Evolutionary conservation across 2,888 invertebrate genomes (phyloP).

Genomic region (Cantharis lateralis): DNA sequence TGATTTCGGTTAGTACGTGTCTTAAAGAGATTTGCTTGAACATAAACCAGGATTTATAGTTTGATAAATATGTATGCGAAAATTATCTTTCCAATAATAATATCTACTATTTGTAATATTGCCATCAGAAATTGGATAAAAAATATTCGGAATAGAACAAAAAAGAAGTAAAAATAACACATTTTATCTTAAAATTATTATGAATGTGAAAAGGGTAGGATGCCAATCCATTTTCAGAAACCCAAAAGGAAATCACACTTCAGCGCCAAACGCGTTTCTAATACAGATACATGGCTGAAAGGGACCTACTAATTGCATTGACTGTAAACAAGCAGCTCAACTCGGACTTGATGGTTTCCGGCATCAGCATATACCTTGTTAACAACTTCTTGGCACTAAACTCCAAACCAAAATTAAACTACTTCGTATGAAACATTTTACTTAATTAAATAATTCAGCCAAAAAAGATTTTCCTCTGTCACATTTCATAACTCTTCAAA

Average conservation of each 20-base stretch:
- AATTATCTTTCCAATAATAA: neutral
- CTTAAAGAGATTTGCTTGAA: constrained; percentile 7
- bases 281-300: constrained; percentile 28
- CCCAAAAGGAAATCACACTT: constrained; percentile 27
- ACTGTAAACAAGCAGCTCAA: constrained; percentile 26
- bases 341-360: constrained; percentile 27
- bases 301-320: constrained; percentile 28
- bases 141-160: neutral
- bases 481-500: neutral
- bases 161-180: constrained; percentile 18
- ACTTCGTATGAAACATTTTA: neutral
- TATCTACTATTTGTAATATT: neutral
- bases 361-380: constrained; percentile 19
- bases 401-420: neutral
- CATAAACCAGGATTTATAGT: neutral
- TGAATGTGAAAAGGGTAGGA: constrained; percentile 21
- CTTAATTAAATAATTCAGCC: neutral
- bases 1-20: constrained; percentile 10
- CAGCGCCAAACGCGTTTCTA: constrained; percentile 28
- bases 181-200: constrained; percentile 11
- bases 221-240: constrained; percentile 23
- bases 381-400: constrained; percentile 20
- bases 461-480: neutral
- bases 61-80: neutral
- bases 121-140: neutral